phyloP scores from a whole-genome alignment of 2,888 invertebrate species.

The Carcina quercana region DNA sequence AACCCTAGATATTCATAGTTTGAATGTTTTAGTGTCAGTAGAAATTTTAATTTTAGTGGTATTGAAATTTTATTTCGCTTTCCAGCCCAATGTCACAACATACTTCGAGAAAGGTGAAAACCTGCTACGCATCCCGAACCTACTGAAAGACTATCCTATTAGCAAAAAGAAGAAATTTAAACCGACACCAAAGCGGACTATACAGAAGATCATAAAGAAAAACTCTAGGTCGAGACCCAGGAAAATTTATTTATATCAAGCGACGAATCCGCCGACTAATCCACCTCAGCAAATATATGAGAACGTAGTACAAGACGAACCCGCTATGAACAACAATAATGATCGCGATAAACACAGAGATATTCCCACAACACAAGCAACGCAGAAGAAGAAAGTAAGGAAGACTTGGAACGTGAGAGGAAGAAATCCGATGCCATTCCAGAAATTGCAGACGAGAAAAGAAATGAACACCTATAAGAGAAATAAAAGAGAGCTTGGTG shows the following conservation, averaged over 20 bases:
- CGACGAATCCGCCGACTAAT: slow-evolving; percentile 26
- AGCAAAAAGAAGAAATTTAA: slow-evolving; percentile 33
- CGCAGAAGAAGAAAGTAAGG: slow-evolving; percentile 30
- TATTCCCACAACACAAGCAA: slow-evolving; percentile 27
- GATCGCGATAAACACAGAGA: too few relatives aligned
- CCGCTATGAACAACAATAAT: slow-evolving; percentile 20
- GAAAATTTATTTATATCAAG: slow-evolving; percentile 30
- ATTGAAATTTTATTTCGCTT: too few relatives aligned
- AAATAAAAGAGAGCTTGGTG: slow-evolving; percentile 30
- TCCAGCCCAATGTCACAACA: slow-evolving; percentile 25
- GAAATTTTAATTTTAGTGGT: too few relatives aligned
- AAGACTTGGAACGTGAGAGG: slow-evolving; percentile 32
- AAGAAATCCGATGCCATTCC: slow-evolving; percentile 48
- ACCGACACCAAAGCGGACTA: slow-evolving; percentile 47
- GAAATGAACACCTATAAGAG: slow-evolving; percentile 23
- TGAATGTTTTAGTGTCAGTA: too few relatives aligned
- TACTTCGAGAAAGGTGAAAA: slow-evolving; percentile 52
- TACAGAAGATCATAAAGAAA: slow-evolving; percentile 62
- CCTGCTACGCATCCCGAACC: slow-evolving; percentile 38
- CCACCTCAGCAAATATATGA: slow-evolving; percentile 22
- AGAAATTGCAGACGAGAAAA: slow-evolving; percentile 32
- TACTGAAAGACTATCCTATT: slow-evolving; percentile 20
- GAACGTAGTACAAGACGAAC: slow-evolving; percentile 24
- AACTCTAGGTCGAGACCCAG: slow-evolving; percentile 35
- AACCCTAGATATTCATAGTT: too few relatives aligned